Conservation (phyloP, 2,888 invertebrate species). For the Pollenia angustigena region DNA sequence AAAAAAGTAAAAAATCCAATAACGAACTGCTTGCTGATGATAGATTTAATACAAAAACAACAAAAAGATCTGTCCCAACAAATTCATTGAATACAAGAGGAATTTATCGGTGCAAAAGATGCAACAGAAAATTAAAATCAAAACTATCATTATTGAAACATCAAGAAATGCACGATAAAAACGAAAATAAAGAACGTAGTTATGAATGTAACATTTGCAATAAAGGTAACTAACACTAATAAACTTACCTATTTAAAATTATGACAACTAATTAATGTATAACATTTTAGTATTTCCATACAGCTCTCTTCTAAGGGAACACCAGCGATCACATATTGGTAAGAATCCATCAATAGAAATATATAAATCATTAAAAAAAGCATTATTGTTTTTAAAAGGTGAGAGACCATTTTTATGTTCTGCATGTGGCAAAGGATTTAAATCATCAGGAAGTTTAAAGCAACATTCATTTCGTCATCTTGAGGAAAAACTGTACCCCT, state of each 20-base stretch:
- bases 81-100: conserved; percentile 23
- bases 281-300: conserved; percentile 44
- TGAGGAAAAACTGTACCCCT: conserved; percentile 54
- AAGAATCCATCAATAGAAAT: conserved; percentile 2
- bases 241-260: not conserved
- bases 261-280: conserved; percentile 9
- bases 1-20: conserved; percentile 53
- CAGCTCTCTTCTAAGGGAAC: conserved; percentile 51
- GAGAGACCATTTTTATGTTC: conserved; percentile 66
- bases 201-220: conserved; percentile 65
- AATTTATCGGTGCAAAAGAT: conserved; percentile 60
- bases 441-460: conserved; percentile 59
- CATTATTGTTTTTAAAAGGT: conserved; percentile 24
- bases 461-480: conserved; percentile 67
- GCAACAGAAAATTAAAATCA: conserved; percentile 62
- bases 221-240: conserved; percentile 57
- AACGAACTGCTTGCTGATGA: conserved; percentile 35
- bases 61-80: conserved; percentile 22
- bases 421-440: conserved; percentile 68
- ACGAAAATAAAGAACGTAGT: conserved; percentile 40
- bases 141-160: conserved; percentile 63
- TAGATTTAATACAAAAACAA: conserved; percentile 33
- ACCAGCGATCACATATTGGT: conserved; percentile 63
- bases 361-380: not conserved
- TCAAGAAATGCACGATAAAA: conserved; percentile 56